phyloP scores from a whole-genome alignment of 2,888 invertebrate genomes.

The Lacanobia wlatinum region DNA sequence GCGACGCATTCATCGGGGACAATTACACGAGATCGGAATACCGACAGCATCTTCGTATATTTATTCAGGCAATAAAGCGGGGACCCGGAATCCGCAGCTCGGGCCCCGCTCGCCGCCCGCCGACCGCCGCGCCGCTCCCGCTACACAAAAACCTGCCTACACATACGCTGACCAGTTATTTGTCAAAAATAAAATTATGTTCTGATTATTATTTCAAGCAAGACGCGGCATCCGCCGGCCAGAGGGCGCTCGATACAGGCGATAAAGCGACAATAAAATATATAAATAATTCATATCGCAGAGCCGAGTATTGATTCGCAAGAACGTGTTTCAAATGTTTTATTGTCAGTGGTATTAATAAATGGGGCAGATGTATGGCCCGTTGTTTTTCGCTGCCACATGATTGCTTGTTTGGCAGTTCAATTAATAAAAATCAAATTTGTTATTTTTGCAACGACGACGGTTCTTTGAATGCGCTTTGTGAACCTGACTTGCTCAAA shows the following conservation, averaged over 20 bases:
- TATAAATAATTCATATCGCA: slow-evolving; percentile 88
- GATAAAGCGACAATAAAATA: slow-evolving; percentile 90
- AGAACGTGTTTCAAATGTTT: slow-evolving; percentile 90
- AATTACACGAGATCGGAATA: slow-evolving; percentile 78
- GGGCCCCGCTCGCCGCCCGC: slow-evolving; percentile 65
- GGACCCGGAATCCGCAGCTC: slow-evolving; percentile 72
- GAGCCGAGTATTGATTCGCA: slow-evolving; percentile 87
- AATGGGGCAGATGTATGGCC: slow-evolving; percentile 86
- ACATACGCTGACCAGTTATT: slow-evolving; percentile 84
- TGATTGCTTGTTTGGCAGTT: slow-evolving; percentile 81
- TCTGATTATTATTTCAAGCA: slow-evolving; percentile 88
- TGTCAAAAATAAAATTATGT: slow-evolving; percentile 90
- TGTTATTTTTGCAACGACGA: slow-evolving; percentile 71
- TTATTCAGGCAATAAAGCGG: slow-evolving; percentile 75
- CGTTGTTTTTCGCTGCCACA: slow-evolving; percentile 76
- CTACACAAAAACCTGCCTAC: slow-evolving; percentile 77
- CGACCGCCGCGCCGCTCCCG: slow-evolving; percentile 63
- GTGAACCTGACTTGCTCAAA: slow-evolving; percentile 13
- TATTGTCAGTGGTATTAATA: slow-evolving; percentile 87
- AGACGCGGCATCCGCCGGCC: slow-evolving; percentile 70
- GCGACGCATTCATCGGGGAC: slow-evolving; percentile 67
- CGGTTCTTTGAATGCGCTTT: slow-evolving; percentile 44
- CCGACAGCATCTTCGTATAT: slow-evolving; percentile 75
- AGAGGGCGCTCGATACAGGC: slow-evolving; percentile 79
- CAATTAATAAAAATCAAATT: slow-evolving; percentile 87